phyloP scores from a whole-genome alignment of 2,113 vertebrate species.

The Grallaria varia region DNA sequence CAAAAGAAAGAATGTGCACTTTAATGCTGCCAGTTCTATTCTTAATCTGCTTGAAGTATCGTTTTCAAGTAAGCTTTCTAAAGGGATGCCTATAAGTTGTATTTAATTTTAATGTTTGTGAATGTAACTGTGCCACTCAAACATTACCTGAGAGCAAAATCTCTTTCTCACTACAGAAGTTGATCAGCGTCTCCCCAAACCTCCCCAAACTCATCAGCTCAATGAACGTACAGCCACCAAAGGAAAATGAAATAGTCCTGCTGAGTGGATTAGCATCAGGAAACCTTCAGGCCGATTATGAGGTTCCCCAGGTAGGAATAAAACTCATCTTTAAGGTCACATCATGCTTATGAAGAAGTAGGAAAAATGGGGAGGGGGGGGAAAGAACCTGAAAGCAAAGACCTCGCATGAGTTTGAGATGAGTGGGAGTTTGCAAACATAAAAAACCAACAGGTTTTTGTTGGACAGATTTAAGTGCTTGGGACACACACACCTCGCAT shows the following conservation, averaged over 20 bases:
- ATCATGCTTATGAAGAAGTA: neutral
- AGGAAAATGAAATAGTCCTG: conserved; percentile 94
- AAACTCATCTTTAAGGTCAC: neutral
- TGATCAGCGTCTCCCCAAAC: conserved; percentile 86
- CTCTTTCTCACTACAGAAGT: conserved; percentile 77
- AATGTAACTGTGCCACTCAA: neutral
- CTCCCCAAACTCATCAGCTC: conserved; percentile 90
- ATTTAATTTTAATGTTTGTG: neutral
- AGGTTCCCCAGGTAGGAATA: conserved; percentile 81
- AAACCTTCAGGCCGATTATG: conserved; percentile 73
- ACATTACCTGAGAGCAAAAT: neutral
- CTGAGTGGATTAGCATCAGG: conserved; percentile 85
- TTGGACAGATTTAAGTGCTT: fast-evolving
- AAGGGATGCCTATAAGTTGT: neutral
- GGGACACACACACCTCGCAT: neutral
- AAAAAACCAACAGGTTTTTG: neutral
- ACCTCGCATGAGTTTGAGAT: neutral
- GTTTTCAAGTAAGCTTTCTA: neutral
- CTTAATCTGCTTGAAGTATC: neutral
- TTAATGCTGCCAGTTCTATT: neutral
- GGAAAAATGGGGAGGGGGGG: neutral
- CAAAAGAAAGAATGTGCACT: neutral
- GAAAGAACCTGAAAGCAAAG: neutral
- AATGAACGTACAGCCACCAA: conserved; percentile 86
- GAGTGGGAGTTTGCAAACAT: neutral